phyloP scores from a whole-genome alignment of 2,888 invertebrate species.

The Conus canariensis region DNA sequence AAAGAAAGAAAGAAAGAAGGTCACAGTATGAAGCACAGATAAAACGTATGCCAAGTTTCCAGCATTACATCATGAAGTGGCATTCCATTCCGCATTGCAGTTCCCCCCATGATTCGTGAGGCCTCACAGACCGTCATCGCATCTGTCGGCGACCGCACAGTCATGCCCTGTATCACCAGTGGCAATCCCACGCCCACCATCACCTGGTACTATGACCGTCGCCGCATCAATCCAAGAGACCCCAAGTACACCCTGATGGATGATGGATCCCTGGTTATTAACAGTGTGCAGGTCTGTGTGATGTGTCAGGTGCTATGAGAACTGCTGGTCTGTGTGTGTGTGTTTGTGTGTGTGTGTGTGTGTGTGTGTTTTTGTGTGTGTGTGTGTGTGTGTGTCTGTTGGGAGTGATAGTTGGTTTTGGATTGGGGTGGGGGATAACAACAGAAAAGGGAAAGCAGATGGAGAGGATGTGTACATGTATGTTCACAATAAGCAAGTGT shows the following conservation, averaged over 20 bases:
- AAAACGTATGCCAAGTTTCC: no score
- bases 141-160: slow-evolving; percentile 69
- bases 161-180: slow-evolving; percentile 71
- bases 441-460: no score
- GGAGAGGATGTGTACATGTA: no score
- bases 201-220: slow-evolving; percentile 77
- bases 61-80: no score
- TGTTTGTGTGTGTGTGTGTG: slow-evolving; percentile 19
- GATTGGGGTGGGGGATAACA: no score
- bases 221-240: slow-evolving; percentile 53
- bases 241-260: slow-evolving; percentile 45
- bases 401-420: no score
- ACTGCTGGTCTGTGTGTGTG: neutral
- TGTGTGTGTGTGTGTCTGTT: no score
- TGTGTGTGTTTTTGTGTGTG: neutral
- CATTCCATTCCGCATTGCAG: slow-evolving; percentile 55
- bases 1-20: no score
- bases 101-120: slow-evolving; percentile 74
- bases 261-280: slow-evolving; percentile 49
- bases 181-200: slow-evolving; percentile 78
- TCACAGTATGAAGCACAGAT: no score
- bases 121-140: slow-evolving; percentile 65
- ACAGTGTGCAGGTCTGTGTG: slow-evolving; percentile 32
- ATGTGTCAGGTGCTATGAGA: neutral
- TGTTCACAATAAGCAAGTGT: no score